Percentiles rank a stretch among this genome's conserved stretches.
Conservation (phyloP, 2,113 vertebrate genomes). For the Brachypodius melanocephalos region DNA sequence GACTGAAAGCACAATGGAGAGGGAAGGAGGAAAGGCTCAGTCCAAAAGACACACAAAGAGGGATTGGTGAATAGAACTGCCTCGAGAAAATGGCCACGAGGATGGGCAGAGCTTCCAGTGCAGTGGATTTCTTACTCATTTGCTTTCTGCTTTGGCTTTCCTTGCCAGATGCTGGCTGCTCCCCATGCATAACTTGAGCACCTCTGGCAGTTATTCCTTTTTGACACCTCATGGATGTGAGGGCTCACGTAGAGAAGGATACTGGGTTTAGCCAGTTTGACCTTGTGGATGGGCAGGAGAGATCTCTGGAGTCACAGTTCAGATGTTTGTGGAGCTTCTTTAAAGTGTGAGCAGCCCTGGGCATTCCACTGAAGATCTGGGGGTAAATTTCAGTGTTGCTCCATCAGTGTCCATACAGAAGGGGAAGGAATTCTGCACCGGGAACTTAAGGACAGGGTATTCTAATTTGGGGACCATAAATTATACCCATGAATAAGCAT, state of each 20-base stretch:
- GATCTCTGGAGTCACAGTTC: neutral
- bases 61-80: accelerated
- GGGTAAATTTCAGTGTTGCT: neutral
- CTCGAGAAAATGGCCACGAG: neutral
- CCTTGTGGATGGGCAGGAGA: neutral
- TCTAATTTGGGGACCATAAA: constrained; percentile 44
- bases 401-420: neutral
- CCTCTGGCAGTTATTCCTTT: neutral
- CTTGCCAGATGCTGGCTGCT: neutral
- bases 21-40: neutral
- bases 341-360: neutral
- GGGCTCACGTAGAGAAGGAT: accelerated
- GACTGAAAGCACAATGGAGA: neutral
- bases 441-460: constrained; percentile 22
- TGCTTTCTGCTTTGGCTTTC: neutral
- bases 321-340: neutral
- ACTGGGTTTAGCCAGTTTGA: neutral
- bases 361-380: neutral
- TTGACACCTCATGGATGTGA: neutral
- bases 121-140: neutral
- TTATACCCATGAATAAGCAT: constrained; percentile 46
- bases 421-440: neutral
- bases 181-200: neutral
- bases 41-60: neutral
- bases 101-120: neutral